Evolutionary conservation across 2,113 vertebrate genomes (phyloP), one percentile per base, ranked within the genome.

Genomic region (Leucopsar rothschildi): DNA sequence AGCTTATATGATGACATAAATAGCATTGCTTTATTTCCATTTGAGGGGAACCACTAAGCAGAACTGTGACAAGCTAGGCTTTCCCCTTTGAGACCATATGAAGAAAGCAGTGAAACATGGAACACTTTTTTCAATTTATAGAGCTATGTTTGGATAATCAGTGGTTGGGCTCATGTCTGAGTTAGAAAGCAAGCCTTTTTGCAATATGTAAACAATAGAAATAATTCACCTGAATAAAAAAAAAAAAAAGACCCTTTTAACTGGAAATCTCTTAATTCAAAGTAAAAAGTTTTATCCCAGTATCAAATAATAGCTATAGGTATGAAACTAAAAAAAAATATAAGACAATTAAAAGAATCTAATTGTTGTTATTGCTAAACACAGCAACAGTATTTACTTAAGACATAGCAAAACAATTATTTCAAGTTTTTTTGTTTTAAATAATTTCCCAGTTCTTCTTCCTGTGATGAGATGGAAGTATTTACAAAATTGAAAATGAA

Each of bases 351-450:
- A 39, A 64, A 47, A 33, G 9, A 21, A 21, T 24, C 16, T 53
- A 45, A 47, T 19, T 44, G 4, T 53, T 65, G 4, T 25, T 8
- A 57, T 33, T 84, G 31, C 15, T 84, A 37, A 78, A 79, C 6
- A 25, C 3, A 55, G 4, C n/a, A 56, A 35, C 6, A 45, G 1
- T n/a, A 59, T 84, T 87, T 19, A 63, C 22, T 78, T 57, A 29
- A 33, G 64, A 78, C 7, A 73, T 40, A 65, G 4, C 1, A 76
- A 65, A 88, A 70, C 5, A 81, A 42, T 23, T 0, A 24, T 60
- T 71, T 9, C 0, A 5, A 15, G 40, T 44, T 21, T 40, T 45
- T 21, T 25, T 64, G 33, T 18, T 52, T 15, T 15, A 0, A 3
- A 64, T 10, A 7, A 45, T 64, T 91, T 92, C 33, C 28, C 35